A percentile compares a stretch with the other conserved stretches of the same genome.
Conservation (phyloP, 2,797 vertebrate genomes). For the Chiroxiphia lanceolata region DNA sequence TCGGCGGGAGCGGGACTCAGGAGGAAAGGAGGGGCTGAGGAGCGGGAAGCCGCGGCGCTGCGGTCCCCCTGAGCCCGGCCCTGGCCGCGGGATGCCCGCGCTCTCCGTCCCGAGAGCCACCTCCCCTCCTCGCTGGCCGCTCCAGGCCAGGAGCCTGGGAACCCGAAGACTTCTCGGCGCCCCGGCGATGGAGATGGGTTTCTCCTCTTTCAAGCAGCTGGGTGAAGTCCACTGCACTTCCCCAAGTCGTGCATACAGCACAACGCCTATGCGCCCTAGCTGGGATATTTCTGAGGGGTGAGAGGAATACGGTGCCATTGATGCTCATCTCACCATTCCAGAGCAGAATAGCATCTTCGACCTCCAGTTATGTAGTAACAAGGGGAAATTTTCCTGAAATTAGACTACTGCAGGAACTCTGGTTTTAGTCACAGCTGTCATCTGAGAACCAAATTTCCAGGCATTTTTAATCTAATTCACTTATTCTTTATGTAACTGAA, state of each 20-base stretch:
- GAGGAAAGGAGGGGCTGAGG: not conserved
- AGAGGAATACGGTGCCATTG: not conserved
- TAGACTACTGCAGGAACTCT: conserved; percentile 87
- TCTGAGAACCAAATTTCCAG: conserved; percentile 88
- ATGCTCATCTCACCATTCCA: conserved; percentile 44
- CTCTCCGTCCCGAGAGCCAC: not conserved
- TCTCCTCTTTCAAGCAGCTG: not conserved
- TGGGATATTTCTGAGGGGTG: not conserved
- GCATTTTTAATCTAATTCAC: conserved; percentile 88
- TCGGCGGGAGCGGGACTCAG: not conserved
- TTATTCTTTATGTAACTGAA: conserved; percentile 90
- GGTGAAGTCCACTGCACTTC: not conserved
- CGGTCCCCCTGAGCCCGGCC: too few relatives aligned
- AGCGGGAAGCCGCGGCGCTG: not conserved
- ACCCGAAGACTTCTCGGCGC: not conserved
- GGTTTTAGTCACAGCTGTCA: conserved; percentile 92
- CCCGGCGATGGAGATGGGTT: not conserved
- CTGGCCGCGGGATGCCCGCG: not conserved
- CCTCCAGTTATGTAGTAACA: conserved; percentile 81
- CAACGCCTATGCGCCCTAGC: not conserved
- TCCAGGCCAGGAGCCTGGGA: not conserved
- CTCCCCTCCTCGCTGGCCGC: too few relatives aligned
- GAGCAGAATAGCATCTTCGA: conserved; percentile 50
- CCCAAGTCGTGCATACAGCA: not conserved
- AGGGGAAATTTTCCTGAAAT: conserved; percentile 88